Evolutionary conservation across 2,888 invertebrate genomes (phyloP).

Genomic region (Melanotus villosus): DNA sequence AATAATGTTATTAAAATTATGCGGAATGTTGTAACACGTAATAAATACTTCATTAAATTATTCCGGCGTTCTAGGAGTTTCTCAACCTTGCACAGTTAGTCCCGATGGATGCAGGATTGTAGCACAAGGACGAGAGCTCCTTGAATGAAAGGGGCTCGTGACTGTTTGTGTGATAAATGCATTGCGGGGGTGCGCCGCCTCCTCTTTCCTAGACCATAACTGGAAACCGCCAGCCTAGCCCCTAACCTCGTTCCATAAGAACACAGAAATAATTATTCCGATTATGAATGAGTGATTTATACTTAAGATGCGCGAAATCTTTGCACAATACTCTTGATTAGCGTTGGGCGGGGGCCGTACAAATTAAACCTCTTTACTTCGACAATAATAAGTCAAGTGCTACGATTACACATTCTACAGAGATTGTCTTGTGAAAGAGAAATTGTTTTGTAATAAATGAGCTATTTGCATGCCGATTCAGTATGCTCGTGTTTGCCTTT

Average conservation of each 20-base stretch:
- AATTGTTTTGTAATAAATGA: conserved; percentile 6
- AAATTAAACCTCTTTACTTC: conserved; percentile 17
- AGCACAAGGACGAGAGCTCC: conserved; percentile 17
- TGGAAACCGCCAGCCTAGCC: conserved; percentile 25
- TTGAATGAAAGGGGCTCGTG: conserved; percentile 16
- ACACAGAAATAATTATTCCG: conserved; percentile 39
- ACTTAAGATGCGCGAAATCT: conserved; percentile 44
- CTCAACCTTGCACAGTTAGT: conserved; percentile 1
- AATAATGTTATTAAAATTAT: conserved; percentile 19
- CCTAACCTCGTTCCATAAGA: conserved; percentile 38
- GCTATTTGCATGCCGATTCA: too few relatives aligned
- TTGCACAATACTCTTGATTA: conserved; percentile 49
- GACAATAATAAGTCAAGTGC: conserved; percentile 17
- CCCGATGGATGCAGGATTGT: conserved; percentile 1
- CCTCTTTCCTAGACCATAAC: conserved; percentile 27
- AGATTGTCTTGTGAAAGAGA: conserved; percentile 4
- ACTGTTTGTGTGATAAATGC: conserved; percentile 6
- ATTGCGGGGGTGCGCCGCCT: conserved; percentile 33
- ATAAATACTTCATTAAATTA: conserved; percentile 18
- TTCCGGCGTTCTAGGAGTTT: conserved; percentile 6
- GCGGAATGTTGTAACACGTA: conserved; percentile 16
- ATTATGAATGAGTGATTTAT: conserved; percentile 45
- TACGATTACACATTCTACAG: conserved; percentile 5
- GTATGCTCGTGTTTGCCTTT: too few relatives aligned
- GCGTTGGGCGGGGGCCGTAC: conserved; percentile 45